Percentiles rank a stretch among this genome's conserved stretches.
Evolutionary conservation across 2,113 vertebrate genomes (phyloP).

Genomic region (Nannospalax galili): DNA sequence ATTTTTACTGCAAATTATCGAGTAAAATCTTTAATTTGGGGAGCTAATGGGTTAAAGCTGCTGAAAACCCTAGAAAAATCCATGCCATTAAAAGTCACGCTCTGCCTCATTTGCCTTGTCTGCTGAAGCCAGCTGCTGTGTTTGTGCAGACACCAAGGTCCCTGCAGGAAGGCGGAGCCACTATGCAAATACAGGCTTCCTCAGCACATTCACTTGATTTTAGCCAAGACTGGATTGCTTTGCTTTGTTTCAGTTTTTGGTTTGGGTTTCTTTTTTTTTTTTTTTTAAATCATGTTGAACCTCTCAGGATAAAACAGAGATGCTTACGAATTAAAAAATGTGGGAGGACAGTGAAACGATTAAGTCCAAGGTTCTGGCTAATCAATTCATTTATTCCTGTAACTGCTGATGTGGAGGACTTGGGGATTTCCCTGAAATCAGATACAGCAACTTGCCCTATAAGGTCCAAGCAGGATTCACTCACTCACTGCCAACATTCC

Average conservation of each 20-base stretch:
- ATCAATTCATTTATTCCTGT: constrained; percentile 46
- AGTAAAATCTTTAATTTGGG: constrained; percentile 18
- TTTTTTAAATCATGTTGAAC: constrained; percentile 11
- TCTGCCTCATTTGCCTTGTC: constrained; percentile 8
- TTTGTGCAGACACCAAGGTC: constrained; percentile 39
- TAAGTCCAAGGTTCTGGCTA: constrained; percentile 21
- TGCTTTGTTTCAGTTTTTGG: no score
- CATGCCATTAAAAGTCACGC: constrained; percentile 2
- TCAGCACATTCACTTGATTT: background rate
- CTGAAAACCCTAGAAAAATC: constrained; percentile 8
- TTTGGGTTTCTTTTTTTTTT: background rate
- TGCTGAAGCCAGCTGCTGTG: background rate
- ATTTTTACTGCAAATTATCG: constrained; percentile 46
- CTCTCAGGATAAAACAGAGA: background rate
- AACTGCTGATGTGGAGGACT: background rate
- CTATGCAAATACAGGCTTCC: constrained; percentile 2
- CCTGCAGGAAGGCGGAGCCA: background rate
- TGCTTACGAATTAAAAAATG: constrained; percentile 46
- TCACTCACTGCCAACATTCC: background rate
- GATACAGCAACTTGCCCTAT: background rate
- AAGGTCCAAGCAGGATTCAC: background rate
- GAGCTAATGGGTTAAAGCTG: constrained; percentile 24
- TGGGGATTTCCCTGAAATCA: constrained; percentile 25
- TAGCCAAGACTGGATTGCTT: background rate
- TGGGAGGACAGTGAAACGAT: background rate